Evolutionary conservation across 2,113 vertebrate species (phyloP).

Genomic region (Hemichromis elongatus): DNA sequence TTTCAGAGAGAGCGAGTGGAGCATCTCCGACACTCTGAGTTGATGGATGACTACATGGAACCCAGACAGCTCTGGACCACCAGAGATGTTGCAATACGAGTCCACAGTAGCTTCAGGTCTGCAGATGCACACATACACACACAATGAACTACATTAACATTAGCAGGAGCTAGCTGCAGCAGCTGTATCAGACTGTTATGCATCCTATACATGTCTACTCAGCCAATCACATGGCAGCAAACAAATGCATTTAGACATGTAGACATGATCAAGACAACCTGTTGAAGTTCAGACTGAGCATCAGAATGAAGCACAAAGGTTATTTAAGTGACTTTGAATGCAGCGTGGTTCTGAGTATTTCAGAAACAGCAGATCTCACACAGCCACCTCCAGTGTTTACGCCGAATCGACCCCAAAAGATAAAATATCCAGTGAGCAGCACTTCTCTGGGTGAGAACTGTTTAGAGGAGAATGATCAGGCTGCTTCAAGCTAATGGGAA

Average conservation of each 20-base stretch:
- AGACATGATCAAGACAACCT: not conserved
- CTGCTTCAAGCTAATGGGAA: too few species aligned
- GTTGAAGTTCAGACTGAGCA: not conserved
- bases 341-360: not conserved
- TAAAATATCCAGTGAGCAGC: too few species aligned
- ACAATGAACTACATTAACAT: not conserved
- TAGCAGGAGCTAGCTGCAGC: not conserved
- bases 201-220: not conserved
- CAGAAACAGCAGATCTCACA: too few species aligned
- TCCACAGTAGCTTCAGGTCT: conserved; percentile 83
- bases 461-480: too few species aligned
- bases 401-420: too few species aligned
- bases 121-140: not conserved
- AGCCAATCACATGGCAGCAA: not conserved
- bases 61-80: conserved; percentile 82
- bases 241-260: not conserved
- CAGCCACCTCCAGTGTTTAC: too few species aligned
- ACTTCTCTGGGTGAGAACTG: too few species aligned
- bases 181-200: not conserved
- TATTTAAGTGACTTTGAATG: not conserved
- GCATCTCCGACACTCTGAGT: conserved; percentile 78
- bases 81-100: conserved; percentile 84
- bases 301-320: not conserved
- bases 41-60: conserved; percentile 80
- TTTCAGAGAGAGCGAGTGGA: conserved; percentile 84